Base-by-base conservation (phyloP, 2,113 vertebrate genomes). In the Sigmodon hispidus region DNA sequence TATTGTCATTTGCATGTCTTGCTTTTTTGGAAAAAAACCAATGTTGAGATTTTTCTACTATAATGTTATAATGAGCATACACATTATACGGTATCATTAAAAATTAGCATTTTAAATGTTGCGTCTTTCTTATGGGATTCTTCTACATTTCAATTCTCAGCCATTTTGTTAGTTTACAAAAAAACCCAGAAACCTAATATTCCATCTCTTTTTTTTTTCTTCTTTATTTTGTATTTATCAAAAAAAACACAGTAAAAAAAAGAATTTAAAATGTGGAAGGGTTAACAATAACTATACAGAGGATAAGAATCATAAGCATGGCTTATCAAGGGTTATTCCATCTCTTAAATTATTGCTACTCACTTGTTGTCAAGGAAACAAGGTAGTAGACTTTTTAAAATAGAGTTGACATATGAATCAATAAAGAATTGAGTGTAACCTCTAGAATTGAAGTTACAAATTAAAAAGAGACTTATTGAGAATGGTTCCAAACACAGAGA, bases 351-450 rank as follows among this genome's bases (percentile, higher is more conserved):
- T 55, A 43, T 3, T 91, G 43, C 16, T 67, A 65, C 55, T 91
- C 34, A 75, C 34, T 43, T 80, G 31, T 26, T 93, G 75, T 94
- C 79, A 95, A 80, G 63, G 43, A 93, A 96, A 96, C 8, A 75
- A 91, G 79, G 31, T 48, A 93, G 67, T 8, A 13, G 73, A 86
- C 34, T 83, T 77, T 59, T 9, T 15, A 43, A 50, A 65, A 65
- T 45, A 48, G 6, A 40, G 22, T 57, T 61, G 4, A 75, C 89
- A 50, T 40, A 81, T 29, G 36, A 86, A 57, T 89, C 48, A 75
- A 75, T 4, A 69, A 61, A 10, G 16, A 94, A 80, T 8, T 61
- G n/a, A 90, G 7, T 90, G 3, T 40, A 94, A 55, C 4, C 85
- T 72, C 72, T 85, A 79, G 48, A 31, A 61, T 45, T 55, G n/a